phyloP scores from a whole-genome alignment of 2,797 vertebrate species.

The Cichlasoma orientale region DNA sequence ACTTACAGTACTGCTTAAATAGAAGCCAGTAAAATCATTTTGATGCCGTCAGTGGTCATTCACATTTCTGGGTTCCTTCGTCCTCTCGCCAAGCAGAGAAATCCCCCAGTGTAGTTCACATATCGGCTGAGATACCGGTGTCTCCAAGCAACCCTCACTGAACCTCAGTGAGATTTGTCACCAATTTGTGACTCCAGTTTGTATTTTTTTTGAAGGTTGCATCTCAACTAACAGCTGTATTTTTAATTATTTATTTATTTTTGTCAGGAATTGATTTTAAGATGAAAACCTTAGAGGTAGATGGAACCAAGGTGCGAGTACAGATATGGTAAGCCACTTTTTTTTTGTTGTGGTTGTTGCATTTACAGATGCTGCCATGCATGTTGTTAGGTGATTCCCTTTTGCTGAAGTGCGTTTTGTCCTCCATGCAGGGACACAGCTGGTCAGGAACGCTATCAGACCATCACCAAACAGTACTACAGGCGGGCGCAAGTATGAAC shows the following conservation, averaged over 20 bases:
- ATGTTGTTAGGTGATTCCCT: background rate
- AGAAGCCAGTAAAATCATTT: background rate
- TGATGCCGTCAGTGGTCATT: background rate
- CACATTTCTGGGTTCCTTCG: conserved; percentile 3
- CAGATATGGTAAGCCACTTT: conserved; percentile 88
- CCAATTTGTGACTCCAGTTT: background rate
- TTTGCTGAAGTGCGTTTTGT: conserved; percentile 20
- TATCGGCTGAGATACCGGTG: background rate
- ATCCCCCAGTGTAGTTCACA: background rate
- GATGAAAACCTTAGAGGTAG: conserved; percentile 96
- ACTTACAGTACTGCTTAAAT: background rate
- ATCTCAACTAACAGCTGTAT: background rate
- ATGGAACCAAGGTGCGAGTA: conserved; percentile 91
- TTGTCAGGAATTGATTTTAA: conserved; percentile 93
- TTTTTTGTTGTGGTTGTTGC: background rate
- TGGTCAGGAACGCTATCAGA: conserved; percentile 95
- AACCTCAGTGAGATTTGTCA: background rate
- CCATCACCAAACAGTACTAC: conserved; percentile 97
- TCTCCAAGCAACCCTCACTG: background rate
- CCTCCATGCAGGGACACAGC: conserved; percentile 90
- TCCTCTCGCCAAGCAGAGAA: conserved; percentile 1
- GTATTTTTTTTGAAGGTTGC: background rate
- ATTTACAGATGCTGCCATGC: background rate
- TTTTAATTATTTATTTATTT: conserved; percentile 1
- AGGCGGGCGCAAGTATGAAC: conserved; percentile 87